phyloP scores from a whole-genome alignment of 1,140 invertebrate species.

The Tetragnatha versicolor region DNA sequence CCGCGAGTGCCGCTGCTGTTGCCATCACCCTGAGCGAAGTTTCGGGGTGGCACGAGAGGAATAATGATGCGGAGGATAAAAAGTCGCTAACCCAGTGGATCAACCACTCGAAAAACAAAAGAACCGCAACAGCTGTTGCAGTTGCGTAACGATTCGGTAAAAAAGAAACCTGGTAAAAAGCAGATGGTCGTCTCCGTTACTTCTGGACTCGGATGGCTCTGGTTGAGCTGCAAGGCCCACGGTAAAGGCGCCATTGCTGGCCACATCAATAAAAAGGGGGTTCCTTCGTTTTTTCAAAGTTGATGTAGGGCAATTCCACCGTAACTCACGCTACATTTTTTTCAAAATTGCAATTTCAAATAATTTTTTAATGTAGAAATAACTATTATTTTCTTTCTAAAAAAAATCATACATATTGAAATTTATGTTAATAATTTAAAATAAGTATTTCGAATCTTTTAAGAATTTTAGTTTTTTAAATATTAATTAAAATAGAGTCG shows the following conservation, averaged over 20 bases:
- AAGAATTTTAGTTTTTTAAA: too few species aligned
- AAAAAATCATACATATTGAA: too few species aligned
- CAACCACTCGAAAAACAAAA: constrained; percentile 51
- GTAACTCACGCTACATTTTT: too few species aligned
- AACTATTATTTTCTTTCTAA: too few species aligned
- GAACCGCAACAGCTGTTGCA: constrained; percentile 49
- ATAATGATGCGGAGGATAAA: constrained; percentile 15
- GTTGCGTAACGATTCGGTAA: constrained; percentile 28
- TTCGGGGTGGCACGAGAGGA: neutral
- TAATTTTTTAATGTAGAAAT: too few species aligned
- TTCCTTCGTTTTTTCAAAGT: neutral
- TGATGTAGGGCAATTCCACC: too few species aligned
- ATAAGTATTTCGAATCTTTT: too few species aligned
- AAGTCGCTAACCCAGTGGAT: constrained; percentile 21
- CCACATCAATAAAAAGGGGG: neutral
- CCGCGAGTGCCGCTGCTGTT: too few species aligned
- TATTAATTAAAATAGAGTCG: too few species aligned
- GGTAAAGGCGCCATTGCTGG: neutral
- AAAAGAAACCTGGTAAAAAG: constrained; percentile 20
- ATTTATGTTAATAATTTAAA: too few species aligned
- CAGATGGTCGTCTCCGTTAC: constrained; percentile 35
- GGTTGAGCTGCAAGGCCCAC: neutral
- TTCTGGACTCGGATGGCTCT: neutral
- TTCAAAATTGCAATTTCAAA: too few species aligned
- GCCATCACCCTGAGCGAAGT: too few species aligned